Conservation (phyloP, 2,888 invertebrate genomes). For the Tipula lateralis region DNA sequence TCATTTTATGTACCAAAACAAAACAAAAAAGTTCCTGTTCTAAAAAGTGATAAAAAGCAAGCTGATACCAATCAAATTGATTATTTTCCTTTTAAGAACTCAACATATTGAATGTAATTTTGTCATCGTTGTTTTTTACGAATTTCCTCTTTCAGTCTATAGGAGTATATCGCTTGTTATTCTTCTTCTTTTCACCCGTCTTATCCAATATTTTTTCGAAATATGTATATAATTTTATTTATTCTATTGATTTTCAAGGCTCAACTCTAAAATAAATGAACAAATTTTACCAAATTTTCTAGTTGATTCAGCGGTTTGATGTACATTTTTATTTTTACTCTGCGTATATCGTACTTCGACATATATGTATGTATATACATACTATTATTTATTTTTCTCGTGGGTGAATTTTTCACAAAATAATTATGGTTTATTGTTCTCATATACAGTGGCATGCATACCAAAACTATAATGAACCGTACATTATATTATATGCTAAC, state of each 20-base stretch:
- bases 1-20: constrained; percentile 14
- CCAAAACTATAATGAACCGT: background rate
- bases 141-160: background rate
- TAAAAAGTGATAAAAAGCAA: constrained; percentile 24
- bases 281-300: background rate
- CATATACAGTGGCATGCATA: background rate
- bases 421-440: background rate
- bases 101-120: constrained; percentile 11
- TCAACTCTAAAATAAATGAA: background rate
- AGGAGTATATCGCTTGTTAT: background rate
- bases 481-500: background rate
- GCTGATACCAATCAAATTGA: constrained; percentile 24
- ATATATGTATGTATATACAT: too few relatives aligned
- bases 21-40: background rate
- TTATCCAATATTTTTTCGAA: background rate
- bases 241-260: background rate
- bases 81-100: constrained; percentile 24
- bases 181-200: background rate
- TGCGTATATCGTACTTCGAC: background rate
- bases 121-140: background rate
- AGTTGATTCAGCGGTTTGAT: background rate
- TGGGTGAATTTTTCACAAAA: background rate
- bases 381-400: background rate
- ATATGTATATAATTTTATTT: background rate
- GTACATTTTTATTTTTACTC: too few relatives aligned